A percentile compares a stretch with the other conserved stretches of the same genome.
Conservation (phyloP, 2,113 vertebrate species). For the Laterallus jamaicensis region DNA sequence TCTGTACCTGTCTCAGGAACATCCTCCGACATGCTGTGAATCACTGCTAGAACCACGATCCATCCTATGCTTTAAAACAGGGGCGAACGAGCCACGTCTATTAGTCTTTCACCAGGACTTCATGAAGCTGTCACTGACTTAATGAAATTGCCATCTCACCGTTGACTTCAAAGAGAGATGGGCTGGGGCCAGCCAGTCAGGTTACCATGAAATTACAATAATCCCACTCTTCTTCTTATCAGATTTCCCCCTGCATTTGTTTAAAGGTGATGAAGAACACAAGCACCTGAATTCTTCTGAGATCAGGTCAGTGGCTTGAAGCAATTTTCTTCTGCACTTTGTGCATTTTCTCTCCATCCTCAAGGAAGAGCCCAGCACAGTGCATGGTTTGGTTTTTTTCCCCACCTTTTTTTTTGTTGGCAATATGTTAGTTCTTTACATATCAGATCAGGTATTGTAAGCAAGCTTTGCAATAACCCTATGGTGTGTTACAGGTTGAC, state of each 20-base stretch:
- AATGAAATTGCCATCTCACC: constrained; percentile 30
- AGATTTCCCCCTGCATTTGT: background rate
- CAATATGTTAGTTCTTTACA: background rate
- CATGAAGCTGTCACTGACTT: constrained; percentile 15
- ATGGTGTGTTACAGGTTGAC: background rate
- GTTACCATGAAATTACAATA: constrained; percentile 14
- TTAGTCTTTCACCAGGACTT: constrained; percentile 18
- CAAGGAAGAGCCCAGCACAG: background rate
- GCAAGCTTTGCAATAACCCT: background rate
- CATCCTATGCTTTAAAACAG: background rate
- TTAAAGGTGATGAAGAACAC: background rate
- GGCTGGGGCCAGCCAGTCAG: background rate
- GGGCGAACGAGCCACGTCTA: accelerated
- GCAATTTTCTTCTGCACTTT: background rate
- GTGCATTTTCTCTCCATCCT: background rate
- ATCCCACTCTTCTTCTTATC: background rate
- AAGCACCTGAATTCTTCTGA: background rate
- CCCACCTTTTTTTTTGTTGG: too few species aligned
- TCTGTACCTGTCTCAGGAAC: background rate
- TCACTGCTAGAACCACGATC: background rate
- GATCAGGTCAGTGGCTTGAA: background rate
- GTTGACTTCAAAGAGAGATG: constrained; percentile 35
- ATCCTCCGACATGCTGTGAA: background rate
- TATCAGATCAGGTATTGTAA: background rate
- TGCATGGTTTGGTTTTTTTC: background rate